Evolutionary conservation across 2,113 vertebrate genomes (phyloP), one percentile per base, ranked within the genome.

Genomic region (Psettodes erumei): DNA sequence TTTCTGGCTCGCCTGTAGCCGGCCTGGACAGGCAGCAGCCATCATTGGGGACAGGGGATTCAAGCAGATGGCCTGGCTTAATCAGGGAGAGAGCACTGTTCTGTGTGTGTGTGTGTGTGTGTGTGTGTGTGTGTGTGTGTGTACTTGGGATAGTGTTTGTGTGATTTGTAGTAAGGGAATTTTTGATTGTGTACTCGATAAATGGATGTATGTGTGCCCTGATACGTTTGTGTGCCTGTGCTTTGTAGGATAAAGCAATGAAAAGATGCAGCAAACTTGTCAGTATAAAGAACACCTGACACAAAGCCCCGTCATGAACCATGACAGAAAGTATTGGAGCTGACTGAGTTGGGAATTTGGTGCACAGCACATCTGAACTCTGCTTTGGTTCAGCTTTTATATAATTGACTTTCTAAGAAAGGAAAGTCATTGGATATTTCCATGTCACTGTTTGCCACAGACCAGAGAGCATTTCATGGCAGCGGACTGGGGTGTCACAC

Each of bases 41-140:
- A 3, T 82, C 81, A 50, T 67, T 4, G 35, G 64, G 67, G 69
- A 75, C 38, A 27, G 60, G 79, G 68, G 67, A 86, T 50, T 67
- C 25, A 43, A 82, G 71, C 88, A 89, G 83, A 91, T 89, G 86
- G 84, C 33, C 62, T 1, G 63, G 59, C n/a, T 71, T 88, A 86
- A 86, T 82, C 86, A 67, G 73, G 55, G 71, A 74, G 19, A 74
- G 71, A 71, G 72, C 32, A 13, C 42, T 79, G 74, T 77, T 53
- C 47, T 71, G 66, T 27, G 21, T 75, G 58, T 35, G 0, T 6
- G 25, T 75, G 28, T 72, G 37, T 63, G 13, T 74, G 53, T 33
- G 50, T 40, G 6, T 33, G 53, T 61, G 47, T 68, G 70, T 40
- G 33, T 15, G 47, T 21, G 32, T 58, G 40, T 61, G 43, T 69